Evolutionary conservation across 1,140 invertebrate species (phyloP).

Genomic region (Drosophila arawakana): DNA sequence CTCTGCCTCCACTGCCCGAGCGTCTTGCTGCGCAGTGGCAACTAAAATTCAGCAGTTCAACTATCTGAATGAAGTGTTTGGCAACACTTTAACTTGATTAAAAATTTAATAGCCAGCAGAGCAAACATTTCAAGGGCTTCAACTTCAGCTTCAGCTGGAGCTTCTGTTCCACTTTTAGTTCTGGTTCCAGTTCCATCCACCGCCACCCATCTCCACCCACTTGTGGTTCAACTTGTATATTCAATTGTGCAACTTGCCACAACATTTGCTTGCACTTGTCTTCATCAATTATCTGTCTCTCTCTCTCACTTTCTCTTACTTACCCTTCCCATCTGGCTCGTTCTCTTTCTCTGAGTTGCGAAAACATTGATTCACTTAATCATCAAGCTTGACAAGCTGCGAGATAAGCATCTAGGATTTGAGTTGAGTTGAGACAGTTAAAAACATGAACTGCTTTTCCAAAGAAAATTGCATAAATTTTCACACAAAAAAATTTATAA

Average conservation of each 20-base stretch:
- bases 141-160: background rate
- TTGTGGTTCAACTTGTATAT: constrained; percentile 47
- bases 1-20: background rate
- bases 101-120: constrained; percentile 78
- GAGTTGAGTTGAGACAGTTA: background rate
- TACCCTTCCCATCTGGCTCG: background rate
- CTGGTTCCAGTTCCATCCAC: background rate
- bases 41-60: constrained; percentile 15
- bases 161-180: background rate
- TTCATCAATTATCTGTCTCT: background rate
- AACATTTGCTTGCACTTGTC: constrained; percentile 55
- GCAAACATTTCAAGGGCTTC: constrained; percentile 54
- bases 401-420: background rate
- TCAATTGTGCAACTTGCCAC: constrained; percentile 72
- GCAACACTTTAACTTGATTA: constrained; percentile 82
- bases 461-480: too few species aligned
- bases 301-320: background rate
- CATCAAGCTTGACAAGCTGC: background rate
- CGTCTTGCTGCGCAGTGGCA: constrained; percentile 6
- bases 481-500: too few species aligned
- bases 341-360: constrained; percentile 1
- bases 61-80: constrained; percentile 75
- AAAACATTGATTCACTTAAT: background rate
- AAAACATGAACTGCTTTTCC: background rate
- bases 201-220: background rate